These are phyloP conservation scores for Ormyrus thymus DNA, from an alignment of 2,888 invertebrate genomes.

Conservation along the genomic window DNA sequence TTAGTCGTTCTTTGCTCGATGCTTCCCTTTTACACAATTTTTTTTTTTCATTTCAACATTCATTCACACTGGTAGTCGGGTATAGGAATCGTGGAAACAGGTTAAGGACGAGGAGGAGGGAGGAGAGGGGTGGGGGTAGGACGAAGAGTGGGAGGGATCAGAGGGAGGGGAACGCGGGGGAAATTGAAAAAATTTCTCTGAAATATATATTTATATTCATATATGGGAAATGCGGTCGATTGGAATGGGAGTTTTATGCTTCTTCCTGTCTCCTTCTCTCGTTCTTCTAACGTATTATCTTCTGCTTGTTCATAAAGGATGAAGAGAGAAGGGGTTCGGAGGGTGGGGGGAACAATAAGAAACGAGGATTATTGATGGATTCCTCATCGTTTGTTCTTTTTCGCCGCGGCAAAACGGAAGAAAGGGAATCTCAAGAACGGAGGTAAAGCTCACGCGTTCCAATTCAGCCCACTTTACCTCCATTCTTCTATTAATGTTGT, in stretches of 20 bases:
- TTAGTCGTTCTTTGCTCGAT: constrained; percentile 70
- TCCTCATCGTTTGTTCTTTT: constrained; percentile 14
- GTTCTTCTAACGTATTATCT: constrained; percentile 13
- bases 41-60: constrained; percentile 64
- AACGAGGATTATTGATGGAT: constrained; percentile 32
- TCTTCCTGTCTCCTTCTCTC: constrained; percentile 40
- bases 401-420: constrained; percentile 31
- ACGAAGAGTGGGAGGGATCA: not conserved
- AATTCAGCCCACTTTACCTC: constrained; percentile 12
- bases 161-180: constrained; percentile 26
- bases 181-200: constrained; percentile 36
- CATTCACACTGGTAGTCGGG: constrained; percentile 72
- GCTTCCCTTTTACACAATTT: constrained; percentile 65
- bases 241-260: constrained; percentile 56
- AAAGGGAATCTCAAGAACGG: constrained; percentile 16
- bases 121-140: constrained; percentile 41
- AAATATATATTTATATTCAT: constrained; percentile 53
- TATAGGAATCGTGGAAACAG: constrained; percentile 52
- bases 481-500: constrained; percentile 29
- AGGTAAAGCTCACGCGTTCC: constrained; percentile 19
- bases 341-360: constrained; percentile 39
- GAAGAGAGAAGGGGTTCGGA: constrained; percentile 31
- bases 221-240: constrained; percentile 55
- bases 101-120: constrained; percentile 52
- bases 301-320: constrained; percentile 20